phyloP scores from a whole-genome alignment of 2,113 vertebrate genomes.

The Pyxicephalus adspersus region DNA sequence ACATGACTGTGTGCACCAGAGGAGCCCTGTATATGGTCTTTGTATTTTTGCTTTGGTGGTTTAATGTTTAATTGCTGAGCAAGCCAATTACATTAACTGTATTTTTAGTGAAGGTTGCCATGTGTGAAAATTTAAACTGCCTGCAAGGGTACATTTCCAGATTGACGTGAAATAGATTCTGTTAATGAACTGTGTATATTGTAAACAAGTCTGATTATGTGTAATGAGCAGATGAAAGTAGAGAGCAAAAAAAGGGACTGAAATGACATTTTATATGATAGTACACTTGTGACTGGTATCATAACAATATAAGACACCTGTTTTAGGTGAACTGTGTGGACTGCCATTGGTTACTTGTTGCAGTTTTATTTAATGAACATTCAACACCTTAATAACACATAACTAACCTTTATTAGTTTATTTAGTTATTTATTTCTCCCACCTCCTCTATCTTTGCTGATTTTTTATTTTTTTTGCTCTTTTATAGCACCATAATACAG shows the following conservation, averaged over 20 bases:
- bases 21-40: no score
- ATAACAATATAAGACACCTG: neutral
- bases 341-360: no score
- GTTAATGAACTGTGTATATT: neutral
- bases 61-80: neutral
- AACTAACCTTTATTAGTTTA: no score
- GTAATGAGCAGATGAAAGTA: neutral
- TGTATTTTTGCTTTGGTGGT: no score
- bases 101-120: neutral
- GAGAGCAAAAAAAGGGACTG: neutral
- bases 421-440: no score
- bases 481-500: no score
- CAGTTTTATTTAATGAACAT: no score
- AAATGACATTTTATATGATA: neutral
- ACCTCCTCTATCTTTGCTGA: no score
- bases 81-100: neutral
- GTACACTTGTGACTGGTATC: neutral
- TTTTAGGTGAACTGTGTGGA: no score
- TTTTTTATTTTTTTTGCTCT: no score
- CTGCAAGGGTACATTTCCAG: neutral
- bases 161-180: neutral
- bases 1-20: no score
- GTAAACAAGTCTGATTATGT: neutral
- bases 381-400: no score
- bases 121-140: neutral